Evolutionary conservation across 2,797 vertebrate species (phyloP).

Genomic region (Galagoides demidoff): DNA sequence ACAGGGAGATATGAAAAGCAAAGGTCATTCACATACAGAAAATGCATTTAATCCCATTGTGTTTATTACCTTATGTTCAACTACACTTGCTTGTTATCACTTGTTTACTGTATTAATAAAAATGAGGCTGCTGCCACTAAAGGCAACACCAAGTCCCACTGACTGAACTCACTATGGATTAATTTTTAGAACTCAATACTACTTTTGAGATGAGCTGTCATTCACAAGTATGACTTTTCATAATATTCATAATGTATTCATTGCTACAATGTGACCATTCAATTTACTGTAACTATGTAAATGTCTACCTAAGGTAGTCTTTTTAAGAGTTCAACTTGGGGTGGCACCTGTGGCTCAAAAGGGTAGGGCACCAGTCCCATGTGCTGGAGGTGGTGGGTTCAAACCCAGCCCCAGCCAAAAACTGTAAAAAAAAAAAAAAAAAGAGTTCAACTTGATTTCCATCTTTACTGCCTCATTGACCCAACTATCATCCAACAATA

Average conservation of each 20-base stretch:
- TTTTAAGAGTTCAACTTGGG: slow-evolving; percentile 34
- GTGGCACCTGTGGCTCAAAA: no score
- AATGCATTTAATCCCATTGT: background rate
- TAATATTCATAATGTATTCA: slow-evolving; percentile 17
- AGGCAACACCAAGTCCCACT: background rate
- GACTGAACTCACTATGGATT: background rate
- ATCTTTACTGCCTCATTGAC: no score
- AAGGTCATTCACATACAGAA: background rate
- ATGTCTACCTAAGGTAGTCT: background rate
- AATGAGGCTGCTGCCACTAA: background rate
- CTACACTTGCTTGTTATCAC: background rate
- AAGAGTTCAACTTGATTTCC: no score
- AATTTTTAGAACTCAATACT: slow-evolving; percentile 16
- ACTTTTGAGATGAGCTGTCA: slow-evolving; percentile 26
- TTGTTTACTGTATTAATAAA: slow-evolving; percentile 19
- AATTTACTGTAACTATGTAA: slow-evolving; percentile 8
- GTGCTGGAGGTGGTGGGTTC: no score
- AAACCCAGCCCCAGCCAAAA: no score
- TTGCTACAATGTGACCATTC: background rate
- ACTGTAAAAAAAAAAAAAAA: no score
- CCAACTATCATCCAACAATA: no score
- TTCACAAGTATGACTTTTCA: slow-evolving; percentile 21
- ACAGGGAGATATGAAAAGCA: background rate
- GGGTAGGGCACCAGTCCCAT: no score
- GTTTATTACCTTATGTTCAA: background rate